Base-by-base conservation (phyloP, 2,888 invertebrate genomes). In the Caenorhabditis panamensis region DNA sequence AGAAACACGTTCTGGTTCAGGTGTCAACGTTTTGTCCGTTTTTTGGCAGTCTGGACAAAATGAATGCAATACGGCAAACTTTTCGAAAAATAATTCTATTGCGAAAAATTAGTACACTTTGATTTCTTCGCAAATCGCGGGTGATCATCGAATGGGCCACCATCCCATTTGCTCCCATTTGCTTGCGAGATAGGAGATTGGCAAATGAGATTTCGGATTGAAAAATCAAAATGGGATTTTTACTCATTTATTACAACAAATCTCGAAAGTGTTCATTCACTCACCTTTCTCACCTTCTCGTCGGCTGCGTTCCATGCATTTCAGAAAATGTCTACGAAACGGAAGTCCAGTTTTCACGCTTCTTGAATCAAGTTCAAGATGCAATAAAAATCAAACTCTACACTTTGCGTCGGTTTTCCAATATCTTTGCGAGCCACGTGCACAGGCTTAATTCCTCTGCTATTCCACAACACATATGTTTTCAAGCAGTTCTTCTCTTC, bases 201-300 rank as follows among this genome's bases (percentile, higher is more conserved):
- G 75, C 75, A 75, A 75, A 75, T 75, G 75, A 66, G 75, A 75
- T 75, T 75, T 66, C 49, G 53, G 54, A 75, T 75, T 53, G 75
- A 59, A 75, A 73, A 64, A 72, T 56, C 37, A 16, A 53, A 22
- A 36, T 28, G 11, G 2, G 13, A 41, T 41, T 11, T 13, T 13
- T 41, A 13, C 6, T 41, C 41, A 13, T 75, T 75, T 66, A 28
- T 75, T 75, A 75, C 75, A 75, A 22, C 49, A 22, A 22, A n/a
- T 16, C 22, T 71, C 62, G 41, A 63, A 72, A 31, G 64, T 31
- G 64, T 67, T 66, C 72, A 58, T 31, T 49, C 28, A 24, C 66
- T 31, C 66, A 64, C 64, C 64, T 66, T 49, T 18, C 37, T 71
- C 41, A 41, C 8, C 9, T 31, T 41, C 41, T 20, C n/a, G n/a